Percentiles rank a stretch among this genome's conserved stretches.
Conservation (phyloP, 2,113 vertebrate genomes). For the Synodontis membranacea region DNA sequence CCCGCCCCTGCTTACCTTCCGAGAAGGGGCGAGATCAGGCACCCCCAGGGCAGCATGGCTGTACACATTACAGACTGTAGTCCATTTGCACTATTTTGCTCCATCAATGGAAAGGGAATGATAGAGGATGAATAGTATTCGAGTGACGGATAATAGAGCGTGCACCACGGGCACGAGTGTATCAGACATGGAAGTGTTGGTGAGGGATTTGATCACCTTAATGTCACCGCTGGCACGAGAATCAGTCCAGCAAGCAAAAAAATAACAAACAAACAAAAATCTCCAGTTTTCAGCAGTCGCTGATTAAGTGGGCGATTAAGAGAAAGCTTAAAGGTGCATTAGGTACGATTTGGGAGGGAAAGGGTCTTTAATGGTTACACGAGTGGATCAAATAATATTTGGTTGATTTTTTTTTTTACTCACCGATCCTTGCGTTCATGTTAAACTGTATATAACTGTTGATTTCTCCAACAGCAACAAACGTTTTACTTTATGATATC, state of each 20-base stretch:
- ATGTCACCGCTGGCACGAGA: background rate
- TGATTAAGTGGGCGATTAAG: background rate
- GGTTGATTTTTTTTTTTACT: background rate
- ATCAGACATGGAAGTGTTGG: background rate
- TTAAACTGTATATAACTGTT: no score
- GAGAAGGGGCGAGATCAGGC: no score
- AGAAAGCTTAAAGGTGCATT: background rate
- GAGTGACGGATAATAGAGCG: background rate
- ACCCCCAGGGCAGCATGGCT: no score
- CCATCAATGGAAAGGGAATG: background rate
- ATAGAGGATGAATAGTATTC: background rate
- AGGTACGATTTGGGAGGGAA: background rate
- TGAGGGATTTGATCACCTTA: background rate
- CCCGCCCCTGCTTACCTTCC: no score
- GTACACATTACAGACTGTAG: background rate
- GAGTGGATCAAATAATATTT: background rate
- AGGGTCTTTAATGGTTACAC: background rate
- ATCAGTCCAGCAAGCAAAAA: background rate
- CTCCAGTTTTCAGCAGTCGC: background rate
- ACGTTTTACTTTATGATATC: no score
- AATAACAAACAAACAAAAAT: background rate
- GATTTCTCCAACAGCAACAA: no score
- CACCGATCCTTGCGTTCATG: no score
- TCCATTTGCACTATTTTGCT: background rate
- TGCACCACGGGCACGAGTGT: background rate